Base-by-base conservation (phyloP, 2,888 invertebrate genomes). In the Thalpophila matura region DNA sequence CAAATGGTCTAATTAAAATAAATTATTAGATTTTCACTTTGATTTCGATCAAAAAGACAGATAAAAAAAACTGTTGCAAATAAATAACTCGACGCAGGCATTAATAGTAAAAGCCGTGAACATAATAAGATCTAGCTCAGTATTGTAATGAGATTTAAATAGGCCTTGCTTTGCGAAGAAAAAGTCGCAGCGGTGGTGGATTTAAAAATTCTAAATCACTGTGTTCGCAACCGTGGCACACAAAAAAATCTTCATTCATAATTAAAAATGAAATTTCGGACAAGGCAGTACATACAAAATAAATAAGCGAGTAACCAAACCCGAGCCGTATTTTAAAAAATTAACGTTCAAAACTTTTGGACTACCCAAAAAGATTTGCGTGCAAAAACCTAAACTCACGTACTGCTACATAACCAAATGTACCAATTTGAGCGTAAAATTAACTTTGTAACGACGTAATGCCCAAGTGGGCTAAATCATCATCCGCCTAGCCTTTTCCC, bases 401-500 rank as follows among this genome's bases (percentile, higher is more conserved):
- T 70, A 46, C 40, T 56, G 72, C 22, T 46, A 59, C 57, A 46
- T 58, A 68, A 67, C 57, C 49, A 64, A 68, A 72, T 71, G 63
- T 63, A 57, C 68, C 68, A 74, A 63, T 79, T 79, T 80, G 50
- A 75, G 81, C 79, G 79, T 80, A 80, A 79, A 79, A 79, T 79
- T 80, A 79, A 79, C 81, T 79, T 75, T 78, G 81, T 65, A 80
- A 78, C 76, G 78, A 78, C 53, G 72, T 75, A 69, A 78, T 78
- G 76, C 81, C 81, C 79, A 75, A 80, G 81, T 80, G 77, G 66
- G 70, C 77, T 76, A 84, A 86, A 86, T 85, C n/a, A n/a, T n/a
- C n/a, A n/a, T n/a, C n/a, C n/a, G n/a, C n/a, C n/a, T n/a, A n/a
- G n/a, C n/a, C n/a, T n/a, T n/a, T n/a, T n/a, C n/a, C n/a, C n/a